Evolutionary conservation across 2,113 vertebrate species (phyloP), one percentile per base, ranked within the genome.

Genomic region (Callithrix jacchus): DNA sequence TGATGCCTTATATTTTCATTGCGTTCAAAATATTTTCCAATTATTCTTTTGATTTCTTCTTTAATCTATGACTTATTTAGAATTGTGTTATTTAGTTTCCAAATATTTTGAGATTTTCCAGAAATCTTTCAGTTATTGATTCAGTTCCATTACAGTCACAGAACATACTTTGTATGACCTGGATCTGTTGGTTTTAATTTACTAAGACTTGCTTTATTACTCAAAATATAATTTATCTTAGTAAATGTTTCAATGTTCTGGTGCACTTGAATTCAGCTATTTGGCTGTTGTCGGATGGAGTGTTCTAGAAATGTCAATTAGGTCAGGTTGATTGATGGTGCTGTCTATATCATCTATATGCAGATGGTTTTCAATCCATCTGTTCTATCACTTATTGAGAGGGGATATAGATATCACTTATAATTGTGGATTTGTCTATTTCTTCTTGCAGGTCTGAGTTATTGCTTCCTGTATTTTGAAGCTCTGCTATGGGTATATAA

Each of bases 31-130:
- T 92, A 37, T 27, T 94, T 94, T 85, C 30, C 37, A 64, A 9
- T 64, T 35, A 89, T n/a, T 89, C 73, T 92, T 71, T 93, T 90
- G 20, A 68, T 58, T 70, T 77, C 42, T 92, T 83, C 74, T 92
- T 96, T 96, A 83, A 90, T 14, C 49, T 30, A 10, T 74, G 66
- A 42, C 58, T 90, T 56, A 92, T 79, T 91, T 95, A 79, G 21
- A 82, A 93, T 35, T 42, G 20, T 54, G 30, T 42, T 85, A 70
- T 64, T 90, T 91, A 64, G 81, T 87, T 85, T 74, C 7, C 32
- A 73, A 85, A 84, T 71, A 64, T 90, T 89, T 94, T 61, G 71
- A 93, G 18, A 84, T 47, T 87, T 94, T 83, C 21, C 82, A 91
- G 58, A 79, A 40, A 74, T 37, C 18, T 79, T 86, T 91, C 45